Evolutionary conservation across 2,888 invertebrate species (phyloP), one percentile per base, ranked within the genome.

Genomic region (Lycaena phlaeas): DNA sequence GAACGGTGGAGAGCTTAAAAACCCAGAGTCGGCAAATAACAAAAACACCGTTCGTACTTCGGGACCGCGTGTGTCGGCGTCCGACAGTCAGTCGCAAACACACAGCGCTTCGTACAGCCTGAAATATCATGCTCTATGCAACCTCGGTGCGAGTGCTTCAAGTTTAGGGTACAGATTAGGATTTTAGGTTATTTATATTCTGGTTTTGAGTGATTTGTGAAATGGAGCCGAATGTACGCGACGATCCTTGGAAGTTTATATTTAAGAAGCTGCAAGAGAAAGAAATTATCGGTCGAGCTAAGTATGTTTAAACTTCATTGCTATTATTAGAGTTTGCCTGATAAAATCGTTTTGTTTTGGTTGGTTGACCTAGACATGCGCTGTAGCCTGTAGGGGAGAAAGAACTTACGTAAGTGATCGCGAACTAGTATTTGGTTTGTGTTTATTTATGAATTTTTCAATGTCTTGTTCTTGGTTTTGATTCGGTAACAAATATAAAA

Each of bases 201-300:
- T 39, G n/a, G n/a, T n/a, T n/a, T n/a, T n/a, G 14, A 29, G 37
- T 27, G 29, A 18, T 3, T 6, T n/a, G 14, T n/a, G 30, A 1
- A n/a, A 75, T 68, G 73, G 61, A 64, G 38, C 53, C 49, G 39
- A 58, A 55, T 48, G 41, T 45, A 4, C 51, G 58, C 9, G 59
- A 66, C 6, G 82, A 82, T 49, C 74, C 74, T 1, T 84, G 84
- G 84, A 72, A 53, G 46, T 77, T 71, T 49, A 64, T 84, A 40
- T 79, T 62, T 41, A 74, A 64, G 48, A 78, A 69, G 47, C 59
- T 84, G 17, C 76, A 81, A 48, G 74, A 82, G 30, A 68, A 65
- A 42, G 73, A 79, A 46, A 67, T 82, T 45, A 61, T 82, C 17
- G 70, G 69, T 48, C 62, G 59, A 40, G 68, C 53, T 58, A 73